Evolutionary conservation across 2,888 invertebrate genomes (phyloP), one percentile per base, ranked within the genome.

Genomic region (Lissocephala sabroskyi): DNA sequence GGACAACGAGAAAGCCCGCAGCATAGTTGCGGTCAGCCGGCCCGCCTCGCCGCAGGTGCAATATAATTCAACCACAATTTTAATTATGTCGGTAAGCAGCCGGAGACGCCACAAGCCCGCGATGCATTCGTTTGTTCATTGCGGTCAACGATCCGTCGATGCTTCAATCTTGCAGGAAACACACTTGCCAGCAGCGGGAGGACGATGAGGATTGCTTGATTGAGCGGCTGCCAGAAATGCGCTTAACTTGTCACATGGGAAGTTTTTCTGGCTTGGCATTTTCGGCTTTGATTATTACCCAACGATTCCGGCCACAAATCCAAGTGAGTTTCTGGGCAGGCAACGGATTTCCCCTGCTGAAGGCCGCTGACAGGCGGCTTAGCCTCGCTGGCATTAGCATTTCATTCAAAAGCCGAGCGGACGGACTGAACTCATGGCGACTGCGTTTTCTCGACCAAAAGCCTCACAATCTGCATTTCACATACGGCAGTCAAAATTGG

Each of bases 41-140:
- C n/a, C n/a, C n/a, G n/a, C n/a, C n/a, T n/a, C n/a, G 73, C 67
- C 73, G 63, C 68, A 67, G 73, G 73, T 73, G 73, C 63, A 65
- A 67, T 71, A 67, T 67, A 73, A 71, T 67, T 67, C 60, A 62
- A 56, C 73, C 68, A 54, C 68, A 67, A 63, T 67, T 73, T 67
- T 67, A 67, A 67, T 67, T 67, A 67, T 73, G 68, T 65, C 65
- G 73, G 68, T 55, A 61, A 52, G 23, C 36, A 48, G 10, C 26
- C 11, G 33, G 6, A 16, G 13, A 23, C 9, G 18, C 29, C 14
- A 33, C 32, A 29, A 33, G 10, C 36, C 18, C 13, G 11, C 18
- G 2, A 35, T 23, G 7, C 23, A 23, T 23, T 23, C 23, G 33
- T 14, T 40, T 60, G 53, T n/a, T n/a, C n/a, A n/a, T n/a, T n/a